Evolutionary conservation across 2,113 vertebrate species (phyloP), one percentile per base, ranked within the genome.

Genomic region (Picathartes gymnocephalus): DNA sequence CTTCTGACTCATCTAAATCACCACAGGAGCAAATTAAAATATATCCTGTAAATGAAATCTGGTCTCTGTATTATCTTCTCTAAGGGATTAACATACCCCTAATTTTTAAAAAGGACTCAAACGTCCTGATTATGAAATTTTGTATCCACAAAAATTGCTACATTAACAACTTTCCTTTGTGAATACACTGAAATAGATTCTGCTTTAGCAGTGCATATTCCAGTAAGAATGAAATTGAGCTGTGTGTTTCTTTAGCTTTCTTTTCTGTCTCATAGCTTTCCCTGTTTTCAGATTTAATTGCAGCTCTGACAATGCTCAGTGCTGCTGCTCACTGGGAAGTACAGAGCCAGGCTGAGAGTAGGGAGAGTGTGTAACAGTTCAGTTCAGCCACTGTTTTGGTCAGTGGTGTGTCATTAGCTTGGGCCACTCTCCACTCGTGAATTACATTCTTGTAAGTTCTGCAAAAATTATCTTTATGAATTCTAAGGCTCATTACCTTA

Each of bases 1-100:
- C n/a, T 86, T 90, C 71, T 73, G 22, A 81, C n/a, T 88, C 48
- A 42, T 86, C 72, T 83, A 78, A 86, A 81, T 81, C 48, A 61
- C 57, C 44, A 68, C 9, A 91, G 31, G 44, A 84, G 61, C 84
- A 94, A 94, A 91, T 93, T 68, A 88, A 90, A 93, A 89, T 62
- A 53, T 60, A 78, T 65, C 48, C 35, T 62, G 5, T 57, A 86
- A 94, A 94, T 44, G 50, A 94, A 94, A 61, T 74, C 51, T 77
- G 25, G 10, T 86, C 15, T 92, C 37, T 81, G 13, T 88, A 47
- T 88, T 81, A 62, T 65, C n/a, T 64, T n/a, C 56, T 86, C 14
- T 83, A 77, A 80, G 7, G 6, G 22, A 92, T 60, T 62, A 37
- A 45, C 15, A 35, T 42, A 37, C 20, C 83, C 24, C 40, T 83